Percentiles rank a stretch among this genome's conserved stretches.
Conservation (phyloP, 2,113 vertebrate genomes). For the Urocitellus parryii region DNA sequence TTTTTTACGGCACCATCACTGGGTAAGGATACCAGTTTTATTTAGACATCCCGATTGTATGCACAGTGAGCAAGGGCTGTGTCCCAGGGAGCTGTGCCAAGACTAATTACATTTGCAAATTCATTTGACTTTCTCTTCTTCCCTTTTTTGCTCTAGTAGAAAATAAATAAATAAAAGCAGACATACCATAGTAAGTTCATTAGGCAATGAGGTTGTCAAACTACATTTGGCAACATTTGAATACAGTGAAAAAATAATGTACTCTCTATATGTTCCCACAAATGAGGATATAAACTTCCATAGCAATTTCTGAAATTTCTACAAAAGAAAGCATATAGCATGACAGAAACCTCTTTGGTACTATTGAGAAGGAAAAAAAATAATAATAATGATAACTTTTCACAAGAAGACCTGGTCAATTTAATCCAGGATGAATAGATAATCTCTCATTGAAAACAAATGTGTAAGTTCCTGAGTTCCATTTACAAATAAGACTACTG, state of each 20-base stretch:
- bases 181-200: not conserved
- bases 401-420: not conserved
- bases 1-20: slow-evolving; percentile 29
- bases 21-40: slow-evolving; percentile 43
- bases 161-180: slow-evolving; percentile 42
- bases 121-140: slow-evolving; percentile 37
- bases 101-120: slow-evolving; percentile 62
- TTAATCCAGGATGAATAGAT: not conserved
- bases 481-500: slow-evolving; percentile 22
- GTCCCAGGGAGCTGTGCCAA: slow-evolving; percentile 43
- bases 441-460: not conserved
- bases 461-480: not conserved
- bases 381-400: not conserved
- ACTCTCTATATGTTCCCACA: not conserved
- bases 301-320: slow-evolving; percentile 26
- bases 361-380: not conserved
- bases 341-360: not conserved
- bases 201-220: not conserved
- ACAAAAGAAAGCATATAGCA: not conserved
- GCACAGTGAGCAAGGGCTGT: not conserved
- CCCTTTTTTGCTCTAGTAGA: not conserved
- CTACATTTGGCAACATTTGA: slow-evolving; percentile 5
- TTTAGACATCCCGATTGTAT: slow-evolving; percentile 5
- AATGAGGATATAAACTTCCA: not conserved
- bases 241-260: not conserved